Conservation (phyloP, 2,797 vertebrate genomes). For the Muscicapa comitata region DNA sequence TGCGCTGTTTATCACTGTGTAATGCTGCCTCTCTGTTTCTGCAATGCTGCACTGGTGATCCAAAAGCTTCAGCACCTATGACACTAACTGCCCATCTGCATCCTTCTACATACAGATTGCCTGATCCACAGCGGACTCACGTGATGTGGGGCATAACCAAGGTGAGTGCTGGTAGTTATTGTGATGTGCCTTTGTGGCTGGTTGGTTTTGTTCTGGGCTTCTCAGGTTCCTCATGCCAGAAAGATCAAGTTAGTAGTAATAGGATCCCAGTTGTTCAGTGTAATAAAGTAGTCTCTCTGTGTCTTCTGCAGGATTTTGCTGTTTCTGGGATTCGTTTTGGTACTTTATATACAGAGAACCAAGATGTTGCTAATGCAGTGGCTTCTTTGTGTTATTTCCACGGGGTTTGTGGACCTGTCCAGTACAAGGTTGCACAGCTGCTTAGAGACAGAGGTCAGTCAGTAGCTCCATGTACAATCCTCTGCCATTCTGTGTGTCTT, state of each 20-base stretch:
- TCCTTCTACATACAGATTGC: constrained; percentile 82
- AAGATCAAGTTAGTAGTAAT: not conserved
- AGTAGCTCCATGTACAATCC: not conserved
- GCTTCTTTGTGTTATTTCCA: constrained; percentile 86
- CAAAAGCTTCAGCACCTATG: constrained; percentile 37
- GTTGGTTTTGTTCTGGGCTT: not conserved
- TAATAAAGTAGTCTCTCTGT: not conserved
- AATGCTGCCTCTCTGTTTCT: constrained; percentile 44
- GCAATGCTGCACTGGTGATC: constrained; percentile 42
- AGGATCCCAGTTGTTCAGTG: not conserved
- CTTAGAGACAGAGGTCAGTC: constrained; percentile 86
- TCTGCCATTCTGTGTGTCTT: not conserved
- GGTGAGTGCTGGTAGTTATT: constrained; percentile 70
- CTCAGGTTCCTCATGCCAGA: not conserved
- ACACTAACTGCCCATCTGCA: constrained; percentile 60
- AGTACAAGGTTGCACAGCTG: constrained; percentile 87
- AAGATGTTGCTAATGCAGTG: constrained; percentile 85
- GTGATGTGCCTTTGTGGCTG: not conserved
- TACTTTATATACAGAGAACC: constrained; percentile 88
- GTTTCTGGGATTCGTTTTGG: constrained; percentile 88
- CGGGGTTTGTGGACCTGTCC: constrained; percentile 83
- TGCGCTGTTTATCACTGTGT: not conserved
- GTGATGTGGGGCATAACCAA: constrained; percentile 94
- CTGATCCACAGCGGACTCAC: constrained; percentile 94
- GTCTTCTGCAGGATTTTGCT: constrained; percentile 87